phyloP scores from a whole-genome alignment of 2,113 vertebrate genomes.

The Calyptommatus sinebrachiatus region DNA sequence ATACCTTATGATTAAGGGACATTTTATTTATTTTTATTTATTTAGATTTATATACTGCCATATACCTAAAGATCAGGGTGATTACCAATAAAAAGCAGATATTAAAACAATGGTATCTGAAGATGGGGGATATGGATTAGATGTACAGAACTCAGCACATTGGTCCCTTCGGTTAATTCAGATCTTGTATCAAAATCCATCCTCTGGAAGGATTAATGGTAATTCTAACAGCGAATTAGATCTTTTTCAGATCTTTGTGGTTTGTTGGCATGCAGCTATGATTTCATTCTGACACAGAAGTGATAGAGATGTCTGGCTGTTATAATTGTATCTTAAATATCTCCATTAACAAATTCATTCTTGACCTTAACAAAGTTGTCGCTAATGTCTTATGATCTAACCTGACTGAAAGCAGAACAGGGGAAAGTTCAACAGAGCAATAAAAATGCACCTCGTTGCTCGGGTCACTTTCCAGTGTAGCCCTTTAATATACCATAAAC shows the following conservation, averaged over 20 bases:
- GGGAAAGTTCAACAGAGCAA: constrained; percentile 47
- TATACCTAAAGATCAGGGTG: too few species aligned
- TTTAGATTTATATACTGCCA: too few species aligned
- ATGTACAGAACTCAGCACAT: not conserved
- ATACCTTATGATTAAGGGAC: too few species aligned
- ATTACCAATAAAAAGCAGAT: too few species aligned
- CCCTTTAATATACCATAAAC: constrained; percentile 69
- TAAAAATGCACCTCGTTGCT: constrained; percentile 59
- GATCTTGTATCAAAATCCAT: not conserved
- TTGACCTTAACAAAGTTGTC: constrained; percentile 50
- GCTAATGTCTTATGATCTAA: constrained; percentile 36
- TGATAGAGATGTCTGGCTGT: not conserved
- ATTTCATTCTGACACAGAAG: not conserved
- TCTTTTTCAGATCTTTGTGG: not conserved
- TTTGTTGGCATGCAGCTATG: not conserved
- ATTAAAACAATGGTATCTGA: too few species aligned
- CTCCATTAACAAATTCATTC: not conserved
- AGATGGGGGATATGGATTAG: not conserved
- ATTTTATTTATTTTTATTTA: too few species aligned
- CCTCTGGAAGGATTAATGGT: not conserved
- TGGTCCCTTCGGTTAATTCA: not conserved
- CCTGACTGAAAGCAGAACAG: constrained; percentile 36
- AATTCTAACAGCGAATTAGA: not conserved
- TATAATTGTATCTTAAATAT: not conserved
- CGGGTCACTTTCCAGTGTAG: constrained; percentile 48